Conservation (phyloP, 1,140 invertebrate genomes). For the Drosophila yakuba region DNA sequence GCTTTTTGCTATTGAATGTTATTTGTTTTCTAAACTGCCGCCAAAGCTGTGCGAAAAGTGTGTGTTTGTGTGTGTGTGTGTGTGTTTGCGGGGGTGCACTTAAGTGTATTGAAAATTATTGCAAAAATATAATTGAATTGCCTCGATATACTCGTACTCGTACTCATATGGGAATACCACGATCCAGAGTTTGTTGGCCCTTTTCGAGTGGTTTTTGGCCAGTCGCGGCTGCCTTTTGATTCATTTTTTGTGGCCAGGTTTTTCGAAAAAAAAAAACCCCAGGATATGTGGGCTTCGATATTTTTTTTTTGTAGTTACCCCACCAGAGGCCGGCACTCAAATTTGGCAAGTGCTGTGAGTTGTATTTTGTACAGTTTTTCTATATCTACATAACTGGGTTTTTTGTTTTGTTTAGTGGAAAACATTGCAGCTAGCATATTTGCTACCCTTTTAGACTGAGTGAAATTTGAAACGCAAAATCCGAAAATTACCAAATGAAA, state of each 20-base stretch:
- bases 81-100: conserved; percentile 47
- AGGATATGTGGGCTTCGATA: conserved; percentile 21
- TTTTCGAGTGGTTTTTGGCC: conserved; percentile 43
- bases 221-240: conserved; percentile 61
- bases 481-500: conserved; percentile 59
- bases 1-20: conserved; percentile 55
- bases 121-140: conserved; percentile 83
- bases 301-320: neutral
- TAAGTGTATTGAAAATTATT: conserved; percentile 84
- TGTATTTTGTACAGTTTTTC: neutral
- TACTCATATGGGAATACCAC: conserved; percentile 37
- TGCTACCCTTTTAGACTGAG: conserved; percentile 49
- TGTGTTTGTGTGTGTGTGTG: no score
- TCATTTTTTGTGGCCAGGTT: conserved; percentile 54
- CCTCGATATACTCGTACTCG: conserved; percentile 40
- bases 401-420: neutral
- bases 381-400: neutral
- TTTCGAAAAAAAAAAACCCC: conserved; percentile 5
- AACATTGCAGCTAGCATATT: conserved; percentile 38
- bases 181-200: conserved; percentile 37
- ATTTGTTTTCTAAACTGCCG: conserved; percentile 81
- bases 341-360: conserved; percentile 24
- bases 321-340: conserved; percentile 33
- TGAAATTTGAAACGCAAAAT: conserved; percentile 50
- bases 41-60: conserved; percentile 29